Evolutionary conservation across 2,797 vertebrate genomes (phyloP).

Genomic region (Hapalemur alaotrensis): DNA sequence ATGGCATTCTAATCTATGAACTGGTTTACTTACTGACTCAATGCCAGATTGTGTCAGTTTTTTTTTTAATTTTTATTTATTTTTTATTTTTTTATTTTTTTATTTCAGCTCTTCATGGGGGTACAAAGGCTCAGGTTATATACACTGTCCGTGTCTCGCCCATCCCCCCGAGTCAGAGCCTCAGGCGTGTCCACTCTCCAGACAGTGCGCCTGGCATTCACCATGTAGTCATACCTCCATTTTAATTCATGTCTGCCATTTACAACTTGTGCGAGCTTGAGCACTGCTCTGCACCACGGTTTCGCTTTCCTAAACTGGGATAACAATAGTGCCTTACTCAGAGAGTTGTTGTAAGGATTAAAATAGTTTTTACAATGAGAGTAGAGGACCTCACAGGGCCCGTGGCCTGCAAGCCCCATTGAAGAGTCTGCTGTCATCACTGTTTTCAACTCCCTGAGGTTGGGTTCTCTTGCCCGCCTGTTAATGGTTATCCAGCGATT

Average conservation of each 20-base stretch:
- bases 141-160: no score
- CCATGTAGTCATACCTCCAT: no score
- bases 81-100: no score
- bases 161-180: no score
- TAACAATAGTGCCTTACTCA: neutral
- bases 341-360: neutral
- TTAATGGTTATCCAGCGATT: neutral
- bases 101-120: no score
- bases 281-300: neutral
- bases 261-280: neutral
- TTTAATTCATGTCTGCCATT: neutral
- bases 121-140: no score
- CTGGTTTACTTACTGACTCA: neutral
- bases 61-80: no score
- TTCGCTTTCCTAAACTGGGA: neutral
- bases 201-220: no score
- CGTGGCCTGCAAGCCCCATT: neutral
- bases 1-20: neutral
- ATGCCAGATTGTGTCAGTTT: neutral
- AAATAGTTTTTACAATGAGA: neutral
- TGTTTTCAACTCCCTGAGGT: fast-evolving
- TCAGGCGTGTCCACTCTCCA: no score
- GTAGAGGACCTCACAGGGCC: neutral
- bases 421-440: neutral
- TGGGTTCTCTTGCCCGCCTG: neutral